Percentiles rank a stretch among this genome's conserved stretches.
Conservation (phyloP, 1,140 invertebrate species). For the Branchinecta lindahli region DNA sequence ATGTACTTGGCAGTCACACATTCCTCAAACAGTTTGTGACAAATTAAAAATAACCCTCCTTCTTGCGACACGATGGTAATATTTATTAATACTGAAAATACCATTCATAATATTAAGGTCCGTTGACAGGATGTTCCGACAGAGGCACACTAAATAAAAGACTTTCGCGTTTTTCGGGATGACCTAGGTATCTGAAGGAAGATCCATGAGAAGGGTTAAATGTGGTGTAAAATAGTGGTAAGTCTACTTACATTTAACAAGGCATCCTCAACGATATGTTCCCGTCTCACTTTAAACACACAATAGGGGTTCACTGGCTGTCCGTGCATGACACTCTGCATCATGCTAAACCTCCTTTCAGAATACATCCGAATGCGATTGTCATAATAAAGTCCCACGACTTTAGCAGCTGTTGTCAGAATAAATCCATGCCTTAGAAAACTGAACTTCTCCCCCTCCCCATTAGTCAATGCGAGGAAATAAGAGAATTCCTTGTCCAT, state of each 20-base stretch:
- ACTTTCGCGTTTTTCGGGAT: too few species aligned
- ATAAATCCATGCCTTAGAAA: constrained; percentile 85
- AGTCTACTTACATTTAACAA: constrained; percentile 52
- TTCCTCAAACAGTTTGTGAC: too few species aligned
- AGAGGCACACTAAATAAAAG: too few species aligned
- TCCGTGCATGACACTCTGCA: constrained; percentile 55
- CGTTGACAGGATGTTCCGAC: too few species aligned
- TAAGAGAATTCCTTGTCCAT: constrained; percentile 85
- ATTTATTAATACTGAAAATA: too few species aligned
- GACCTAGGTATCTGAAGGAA: too few species aligned
- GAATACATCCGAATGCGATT: constrained; percentile 89
- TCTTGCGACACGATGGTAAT: too few species aligned
- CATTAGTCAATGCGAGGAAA: constrained; percentile 41
- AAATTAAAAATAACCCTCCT: too few species aligned
- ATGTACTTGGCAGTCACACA: too few species aligned
- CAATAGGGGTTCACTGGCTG: constrained; percentile 61
- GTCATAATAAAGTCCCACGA: constrained; percentile 77
- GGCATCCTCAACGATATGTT: constrained; percentile 79
- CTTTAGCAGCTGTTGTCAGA: constrained; percentile 78
- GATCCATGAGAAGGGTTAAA: not conserved
- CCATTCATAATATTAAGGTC: too few species aligned
- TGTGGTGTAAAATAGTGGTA: not conserved
- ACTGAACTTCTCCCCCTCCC: constrained; percentile 59
- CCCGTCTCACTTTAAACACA: constrained; percentile 50
- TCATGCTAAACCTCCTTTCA: constrained; percentile 62